These are phyloP conservation scores for Elephas maximus DNA, from an alignment of 2,113 vertebrate species.

Conservation along the genomic window DNA sequence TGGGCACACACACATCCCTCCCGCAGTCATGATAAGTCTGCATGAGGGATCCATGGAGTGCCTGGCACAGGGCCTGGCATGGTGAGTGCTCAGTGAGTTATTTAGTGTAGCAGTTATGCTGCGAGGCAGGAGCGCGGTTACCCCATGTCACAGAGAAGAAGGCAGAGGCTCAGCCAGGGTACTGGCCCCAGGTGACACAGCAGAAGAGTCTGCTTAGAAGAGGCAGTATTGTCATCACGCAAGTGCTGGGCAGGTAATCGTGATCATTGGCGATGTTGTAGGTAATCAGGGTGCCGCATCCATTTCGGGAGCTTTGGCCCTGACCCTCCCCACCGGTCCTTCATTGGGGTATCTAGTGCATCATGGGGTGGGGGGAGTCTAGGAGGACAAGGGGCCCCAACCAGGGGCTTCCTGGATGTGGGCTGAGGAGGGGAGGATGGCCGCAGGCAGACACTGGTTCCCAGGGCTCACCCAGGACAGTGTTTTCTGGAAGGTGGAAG, in stretches of 20 bases:
- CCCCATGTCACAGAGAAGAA: not conserved
- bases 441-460: fast-evolving
- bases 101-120: fast-evolving
- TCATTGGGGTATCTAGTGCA: not conserved
- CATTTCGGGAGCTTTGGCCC: not conserved
- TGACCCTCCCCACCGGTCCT: not conserved
- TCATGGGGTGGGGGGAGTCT: fast-evolving
- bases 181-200: not conserved
- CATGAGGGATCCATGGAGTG: fast-evolving
- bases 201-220: not conserved
- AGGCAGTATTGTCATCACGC: fast-evolving
- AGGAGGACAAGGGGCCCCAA: not conserved
- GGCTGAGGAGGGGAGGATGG: not conserved
- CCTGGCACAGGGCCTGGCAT: fast-evolving
- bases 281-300: fast-evolving
- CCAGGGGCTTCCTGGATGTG: not conserved
- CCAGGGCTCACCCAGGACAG: not conserved
- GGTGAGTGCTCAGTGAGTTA: not conserved
- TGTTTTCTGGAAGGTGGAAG: not conserved
- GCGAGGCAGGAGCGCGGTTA: no score
- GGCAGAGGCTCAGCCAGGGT: not conserved
- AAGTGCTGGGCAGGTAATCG: fast-evolving
- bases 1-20: not conserved
- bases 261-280: fast-evolving
- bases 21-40: not conserved